Evolutionary conservation across 2,888 invertebrate species (phyloP).

Genomic region (Tigriopus californicus): DNA sequence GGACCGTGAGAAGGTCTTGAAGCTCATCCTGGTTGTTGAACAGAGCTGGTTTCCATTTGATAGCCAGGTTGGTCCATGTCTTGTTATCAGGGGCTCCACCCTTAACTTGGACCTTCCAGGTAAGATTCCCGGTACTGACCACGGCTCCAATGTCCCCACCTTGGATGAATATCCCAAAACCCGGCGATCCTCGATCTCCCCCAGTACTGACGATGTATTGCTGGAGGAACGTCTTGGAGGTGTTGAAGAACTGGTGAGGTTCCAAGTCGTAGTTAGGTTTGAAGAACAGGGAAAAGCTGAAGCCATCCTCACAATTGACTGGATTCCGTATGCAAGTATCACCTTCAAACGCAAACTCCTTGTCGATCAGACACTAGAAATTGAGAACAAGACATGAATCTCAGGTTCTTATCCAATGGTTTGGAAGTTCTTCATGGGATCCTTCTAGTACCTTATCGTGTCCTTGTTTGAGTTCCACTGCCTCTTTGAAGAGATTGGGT

Average conservation of each 20-base stretch:
- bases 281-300: conserved; percentile 5
- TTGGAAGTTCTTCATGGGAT: too few relatives aligned
- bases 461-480: not conserved
- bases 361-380: not conserved
- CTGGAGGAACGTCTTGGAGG: not conserved
- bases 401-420: too few relatives aligned
- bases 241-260: not conserved
- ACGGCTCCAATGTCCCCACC: conserved; percentile 5
- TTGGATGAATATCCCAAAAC: not conserved
- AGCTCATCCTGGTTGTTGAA: not conserved
- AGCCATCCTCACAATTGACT: not conserved
- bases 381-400: not conserved
- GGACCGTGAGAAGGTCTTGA: not conserved
- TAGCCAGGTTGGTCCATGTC: conserved; percentile 1
- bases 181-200: not conserved
- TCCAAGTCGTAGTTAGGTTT: not conserved
- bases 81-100: not conserved
- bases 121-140: not conserved
- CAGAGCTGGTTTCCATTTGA: not conserved
- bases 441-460: too few relatives aligned
- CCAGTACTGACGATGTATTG: conserved; percentile 10
- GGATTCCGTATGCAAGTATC: not conserved
- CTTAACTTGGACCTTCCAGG: conserved; percentile 1
- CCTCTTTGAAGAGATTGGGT: not conserved
- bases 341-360: not conserved